Evolutionary conservation across 2,797 vertebrate species (phyloP).

Genomic region (Sebastiscus tertius): DNA sequence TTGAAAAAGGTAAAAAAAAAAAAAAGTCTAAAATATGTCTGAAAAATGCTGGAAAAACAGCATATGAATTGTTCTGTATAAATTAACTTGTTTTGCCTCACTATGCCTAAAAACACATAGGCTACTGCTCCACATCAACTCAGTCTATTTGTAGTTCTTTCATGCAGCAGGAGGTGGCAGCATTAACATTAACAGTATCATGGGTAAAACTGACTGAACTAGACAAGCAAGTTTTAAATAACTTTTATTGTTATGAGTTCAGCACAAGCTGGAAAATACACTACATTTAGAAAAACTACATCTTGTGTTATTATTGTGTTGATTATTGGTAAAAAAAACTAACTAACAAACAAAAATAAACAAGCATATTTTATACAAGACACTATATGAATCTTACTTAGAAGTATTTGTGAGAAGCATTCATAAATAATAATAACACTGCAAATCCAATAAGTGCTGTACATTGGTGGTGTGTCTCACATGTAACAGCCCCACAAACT

Average conservation of each 20-base stretch:
- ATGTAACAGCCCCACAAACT: not conserved
- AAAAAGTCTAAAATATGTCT: too few species aligned
- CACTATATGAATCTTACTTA: not conserved
- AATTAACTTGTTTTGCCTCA: not conserved
- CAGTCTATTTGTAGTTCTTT: not conserved
- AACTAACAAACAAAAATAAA: not conserved
- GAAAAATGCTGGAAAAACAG: too few species aligned
- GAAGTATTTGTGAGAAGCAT: not conserved
- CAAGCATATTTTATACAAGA: not conserved
- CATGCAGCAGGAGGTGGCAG: conserved; percentile 22
- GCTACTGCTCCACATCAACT: not conserved
- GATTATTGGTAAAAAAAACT: not conserved
- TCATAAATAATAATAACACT: not conserved
- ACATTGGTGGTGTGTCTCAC: not conserved
- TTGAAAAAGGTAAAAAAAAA: too few species aligned
- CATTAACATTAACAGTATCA: not conserved
- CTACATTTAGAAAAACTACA: not conserved
- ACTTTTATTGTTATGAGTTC: not conserved
- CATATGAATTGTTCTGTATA: not conserved
- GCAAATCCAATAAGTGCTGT: not conserved
- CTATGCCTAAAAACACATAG: not conserved
- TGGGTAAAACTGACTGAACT: not conserved
- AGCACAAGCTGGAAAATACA: not conserved
- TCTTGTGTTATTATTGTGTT: not conserved
- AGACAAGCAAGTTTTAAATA: not conserved